Percentiles rank a stretch among this genome's conserved stretches.
Evolutionary conservation across 2,797 vertebrate species (phyloP).

Genomic region (Silurus aristotelis): DNA sequence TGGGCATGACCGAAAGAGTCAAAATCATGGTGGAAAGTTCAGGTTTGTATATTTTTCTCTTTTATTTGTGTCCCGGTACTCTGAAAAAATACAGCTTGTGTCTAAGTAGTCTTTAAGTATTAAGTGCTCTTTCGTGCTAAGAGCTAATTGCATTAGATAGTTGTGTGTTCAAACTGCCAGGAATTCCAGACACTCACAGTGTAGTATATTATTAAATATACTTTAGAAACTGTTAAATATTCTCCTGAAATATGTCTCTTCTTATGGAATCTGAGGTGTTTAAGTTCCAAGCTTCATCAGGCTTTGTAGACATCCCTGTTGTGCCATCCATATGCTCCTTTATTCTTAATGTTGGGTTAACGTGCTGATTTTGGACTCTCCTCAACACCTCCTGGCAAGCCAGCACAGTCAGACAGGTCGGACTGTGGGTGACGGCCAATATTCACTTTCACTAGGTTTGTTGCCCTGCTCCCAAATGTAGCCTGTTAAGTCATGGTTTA

Average conservation of each 20-base stretch:
- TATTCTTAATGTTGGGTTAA: slow-evolving; percentile 12
- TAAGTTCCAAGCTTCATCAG: slow-evolving; percentile 22
- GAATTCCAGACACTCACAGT: background rate
- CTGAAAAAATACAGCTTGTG: background rate
- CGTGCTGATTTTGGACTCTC: slow-evolving; percentile 13
- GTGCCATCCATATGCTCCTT: slow-evolving; percentile 49
- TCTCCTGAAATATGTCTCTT: background rate
- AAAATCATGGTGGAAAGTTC: background rate
- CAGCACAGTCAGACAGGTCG: slow-evolving; percentile 17
- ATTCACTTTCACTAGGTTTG: background rate
- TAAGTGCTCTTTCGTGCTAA: background rate
- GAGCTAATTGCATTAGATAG: background rate
- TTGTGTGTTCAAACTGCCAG: background rate
- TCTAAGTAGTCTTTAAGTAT: background rate
- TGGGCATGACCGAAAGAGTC: background rate
- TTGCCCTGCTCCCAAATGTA: slow-evolving; percentile 7
- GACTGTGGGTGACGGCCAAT: slow-evolving; percentile 12
- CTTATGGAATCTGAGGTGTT: background rate
- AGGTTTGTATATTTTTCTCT: background rate
- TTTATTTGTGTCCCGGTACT: background rate
- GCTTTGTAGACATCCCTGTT: slow-evolving; percentile 41
- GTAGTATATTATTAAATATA: slow-evolving; percentile 1
- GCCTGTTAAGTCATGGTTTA: background rate
- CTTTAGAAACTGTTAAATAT: background rate
- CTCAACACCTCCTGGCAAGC: slow-evolving; percentile 30